A percentile compares a stretch with the other conserved stretches of the same genome.
Evolutionary conservation across 1,140 invertebrate species (phyloP).

Genomic region (Drosophila pallidifrons): DNA sequence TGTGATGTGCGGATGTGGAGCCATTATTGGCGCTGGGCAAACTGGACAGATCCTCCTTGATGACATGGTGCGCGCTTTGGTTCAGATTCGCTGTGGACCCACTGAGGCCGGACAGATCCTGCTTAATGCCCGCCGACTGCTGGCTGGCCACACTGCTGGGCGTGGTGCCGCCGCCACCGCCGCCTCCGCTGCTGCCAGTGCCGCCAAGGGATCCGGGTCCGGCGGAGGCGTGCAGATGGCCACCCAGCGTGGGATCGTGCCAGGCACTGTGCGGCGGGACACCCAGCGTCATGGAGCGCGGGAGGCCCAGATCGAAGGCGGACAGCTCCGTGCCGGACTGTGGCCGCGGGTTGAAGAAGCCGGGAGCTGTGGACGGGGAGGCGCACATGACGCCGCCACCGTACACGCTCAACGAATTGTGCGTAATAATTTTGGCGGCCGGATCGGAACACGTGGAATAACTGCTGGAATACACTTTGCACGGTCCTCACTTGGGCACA

Average conservation of each 20-base stretch:
- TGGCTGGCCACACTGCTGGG: constrained; percentile 82
- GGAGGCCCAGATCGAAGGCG: constrained; percentile 87
- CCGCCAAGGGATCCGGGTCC: constrained; percentile 82
- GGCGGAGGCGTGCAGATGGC: constrained; percentile 81
- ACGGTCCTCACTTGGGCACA: constrained; percentile 40
- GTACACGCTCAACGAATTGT: constrained; percentile 85
- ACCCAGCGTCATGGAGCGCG: constrained; percentile 89
- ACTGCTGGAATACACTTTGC: constrained; percentile 81
- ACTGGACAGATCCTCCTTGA: constrained; percentile 84
- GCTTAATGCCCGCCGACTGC: constrained; percentile 81
- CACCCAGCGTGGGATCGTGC: constrained; percentile 87
- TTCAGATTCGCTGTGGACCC: constrained; percentile 63
- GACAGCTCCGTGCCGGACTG: constrained; percentile 84
- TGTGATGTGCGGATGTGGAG: constrained; percentile 72
- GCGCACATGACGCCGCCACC: constrained; percentile 85
- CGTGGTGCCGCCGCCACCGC: constrained; percentile 74
- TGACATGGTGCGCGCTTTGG: constrained; percentile 77
- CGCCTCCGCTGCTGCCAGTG: constrained; percentile 83
- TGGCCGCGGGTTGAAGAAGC: constrained; percentile 84
- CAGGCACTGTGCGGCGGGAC: constrained; percentile 88
- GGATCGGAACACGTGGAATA: constrained; percentile 79
- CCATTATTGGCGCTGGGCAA: constrained; percentile 83
- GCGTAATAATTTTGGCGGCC: constrained; percentile 85
- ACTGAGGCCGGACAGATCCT: constrained; percentile 72
- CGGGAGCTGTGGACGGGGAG: constrained; percentile 85